phyloP scores from a whole-genome alignment of 2,797 vertebrate genomes.

The Lagocephalus sceleratus region DNA sequence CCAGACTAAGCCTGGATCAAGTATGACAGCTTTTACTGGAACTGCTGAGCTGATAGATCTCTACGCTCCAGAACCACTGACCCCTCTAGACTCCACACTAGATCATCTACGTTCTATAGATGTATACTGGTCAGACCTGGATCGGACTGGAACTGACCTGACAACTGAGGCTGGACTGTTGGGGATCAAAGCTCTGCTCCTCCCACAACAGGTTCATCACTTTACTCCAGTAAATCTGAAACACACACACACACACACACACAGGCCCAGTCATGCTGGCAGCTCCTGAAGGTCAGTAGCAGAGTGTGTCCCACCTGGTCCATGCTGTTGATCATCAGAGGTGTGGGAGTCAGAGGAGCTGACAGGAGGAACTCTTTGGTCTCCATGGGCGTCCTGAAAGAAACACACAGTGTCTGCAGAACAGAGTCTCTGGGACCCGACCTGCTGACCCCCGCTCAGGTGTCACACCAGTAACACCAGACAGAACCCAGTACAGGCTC shows the following conservation, averaged over 20 bases:
- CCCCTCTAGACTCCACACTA: no score
- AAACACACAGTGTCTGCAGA: background rate
- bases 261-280: background rate
- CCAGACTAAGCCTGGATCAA: no score
- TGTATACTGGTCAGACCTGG: no score
- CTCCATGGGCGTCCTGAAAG: slow-evolving; percentile 26
- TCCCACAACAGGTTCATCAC: slow-evolving; percentile 10
- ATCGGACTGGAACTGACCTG: slow-evolving; percentile 22
- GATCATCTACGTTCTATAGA: no score
- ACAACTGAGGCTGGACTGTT: slow-evolving; percentile 30
- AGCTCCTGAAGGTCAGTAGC: no score
- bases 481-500: no score
- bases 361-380: background rate
- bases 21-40: no score
- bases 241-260: background rate
- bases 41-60: no score
- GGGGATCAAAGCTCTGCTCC: slow-evolving; percentile 2
- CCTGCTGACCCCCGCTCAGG: background rate
- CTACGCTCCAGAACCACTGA: no score
- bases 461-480: background rate
- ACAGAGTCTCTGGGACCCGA: no score
- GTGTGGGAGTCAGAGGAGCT: slow-evolving; percentile 35
- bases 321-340: slow-evolving; percentile 24
- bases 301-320: slow-evolving; percentile 20
- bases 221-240: slow-evolving; percentile 15